Evolutionary conservation across 1,140 invertebrate genomes (phyloP).

Genomic region (Brachionus calyciflorus): DNA sequence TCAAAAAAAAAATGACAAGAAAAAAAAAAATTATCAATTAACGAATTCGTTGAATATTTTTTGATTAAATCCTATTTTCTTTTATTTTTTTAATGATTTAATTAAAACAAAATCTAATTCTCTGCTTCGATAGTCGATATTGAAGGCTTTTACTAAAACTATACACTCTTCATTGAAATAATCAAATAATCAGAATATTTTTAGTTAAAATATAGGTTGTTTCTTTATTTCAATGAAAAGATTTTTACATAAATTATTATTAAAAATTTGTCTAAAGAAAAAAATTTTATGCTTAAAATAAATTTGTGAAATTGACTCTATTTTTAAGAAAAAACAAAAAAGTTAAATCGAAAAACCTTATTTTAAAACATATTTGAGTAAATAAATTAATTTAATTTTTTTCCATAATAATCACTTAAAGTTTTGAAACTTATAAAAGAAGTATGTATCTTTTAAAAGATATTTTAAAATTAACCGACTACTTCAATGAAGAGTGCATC

Average conservation of each 20-base stretch:
- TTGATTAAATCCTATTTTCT: too few relatives aligned
- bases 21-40: too few relatives aligned
- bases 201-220: too few relatives aligned
- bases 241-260: not conserved
- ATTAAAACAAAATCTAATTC: too few relatives aligned
- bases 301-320: not conserved
- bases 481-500: slow-evolving; percentile 20
- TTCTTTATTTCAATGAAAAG: not conserved
- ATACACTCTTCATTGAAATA: too few relatives aligned
- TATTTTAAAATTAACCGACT: not conserved
- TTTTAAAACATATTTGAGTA: not conserved
- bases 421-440: slow-evolving; percentile 2
- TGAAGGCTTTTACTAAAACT: too few relatives aligned
- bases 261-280: not conserved
- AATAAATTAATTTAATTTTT: not conserved
- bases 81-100: too few relatives aligned
- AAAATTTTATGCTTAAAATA: not conserved
- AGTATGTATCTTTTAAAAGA: slow-evolving; percentile 3
- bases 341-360: not conserved
- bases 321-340: not conserved
- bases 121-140: too few relatives aligned
- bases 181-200: too few relatives aligned
- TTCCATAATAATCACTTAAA: not conserved
- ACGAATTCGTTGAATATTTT: too few relatives aligned
- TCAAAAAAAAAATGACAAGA: too few relatives aligned